Evolutionary conservation across 1,140 invertebrate genomes (phyloP), one percentile per base, ranked within the genome.

Genomic region (Cotesia vestalis): DNA sequence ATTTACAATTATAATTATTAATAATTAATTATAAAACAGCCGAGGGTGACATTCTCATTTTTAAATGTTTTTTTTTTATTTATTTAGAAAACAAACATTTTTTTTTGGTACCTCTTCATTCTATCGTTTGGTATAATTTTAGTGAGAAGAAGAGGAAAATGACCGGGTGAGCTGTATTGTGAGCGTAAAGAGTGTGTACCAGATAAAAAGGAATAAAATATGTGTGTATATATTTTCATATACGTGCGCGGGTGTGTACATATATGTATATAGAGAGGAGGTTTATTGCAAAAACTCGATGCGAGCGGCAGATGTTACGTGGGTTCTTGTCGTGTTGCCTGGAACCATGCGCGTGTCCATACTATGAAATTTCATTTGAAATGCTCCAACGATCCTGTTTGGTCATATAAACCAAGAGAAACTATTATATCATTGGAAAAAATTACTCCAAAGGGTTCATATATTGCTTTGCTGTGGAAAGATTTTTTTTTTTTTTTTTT

Each of bases 201-300:
- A 67, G 66, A 68, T 12, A 68, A 35, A 55, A 35, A 53, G 52
- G 27, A 27, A 68, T 20, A 57, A 17, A 68, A 64, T 40, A 35
- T 40, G 35, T 40, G 60, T 36, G 6, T 35, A 34, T 12, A 14
- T 35, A 38, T 35, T 4, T 35, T 8, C 9, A 38, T 14, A 34
- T 55, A 36, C 38, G 27, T 35, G 27, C 6, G 2, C 12, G 53
- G 20, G 4, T 12, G 52, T 55, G 52, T 55, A 14, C 40, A 69
- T 59, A n/a, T n/a, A 38, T 5, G 17, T 46, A 20, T 38, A 60
- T 40, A 20, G 38, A 35, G 11, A 68, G 57, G 9, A 74, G 78
- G 81, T 85, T 85, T 85, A 85, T 85, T 85, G 83, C 83, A 85
- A 85, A 85, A 85, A 85, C 69, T 80, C 76, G 75, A 80, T 77